phyloP scores from a whole-genome alignment of 2,888 invertebrate genomes.

The Netelia fuscicornis region DNA sequence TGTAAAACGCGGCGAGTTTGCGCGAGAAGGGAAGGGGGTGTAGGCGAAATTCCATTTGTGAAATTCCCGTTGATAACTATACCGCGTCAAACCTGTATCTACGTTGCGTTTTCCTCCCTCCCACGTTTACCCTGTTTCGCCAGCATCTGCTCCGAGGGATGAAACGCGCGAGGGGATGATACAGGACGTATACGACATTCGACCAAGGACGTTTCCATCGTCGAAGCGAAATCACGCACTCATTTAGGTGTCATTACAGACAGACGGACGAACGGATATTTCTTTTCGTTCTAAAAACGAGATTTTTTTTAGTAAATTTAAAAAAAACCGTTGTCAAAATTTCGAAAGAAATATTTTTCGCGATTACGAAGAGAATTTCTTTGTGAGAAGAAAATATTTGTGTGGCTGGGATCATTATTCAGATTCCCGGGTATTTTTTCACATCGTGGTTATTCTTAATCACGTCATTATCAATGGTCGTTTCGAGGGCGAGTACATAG shows the following conservation, averaged over 20 bases:
- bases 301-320: too few species aligned
- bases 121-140: background rate
- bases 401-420: background rate
- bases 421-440: background rate
- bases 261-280: too few species aligned
- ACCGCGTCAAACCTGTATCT: constrained; percentile 26
- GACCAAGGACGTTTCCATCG: background rate
- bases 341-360: too few species aligned
- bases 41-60: constrained; percentile 69
- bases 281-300: too few species aligned
- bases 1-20: constrained; percentile 20
- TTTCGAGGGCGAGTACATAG: constrained; percentile 11
- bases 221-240: background rate
- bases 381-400: too few species aligned
- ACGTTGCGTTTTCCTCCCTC: constrained; percentile 16
- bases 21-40: constrained; percentile 44
- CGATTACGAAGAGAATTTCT: too few species aligned
- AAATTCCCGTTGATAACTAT: constrained; percentile 68
- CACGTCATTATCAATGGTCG: constrained; percentile 61
- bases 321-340: too few species aligned
- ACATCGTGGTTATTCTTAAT: background rate
- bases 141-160: background rate
- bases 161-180: constrained; percentile 24
- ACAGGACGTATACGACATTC: constrained; percentile 4
- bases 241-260: too few species aligned